phyloP scores from a whole-genome alignment of 2,888 invertebrate species.

The Parnassius mnemosyne region DNA sequence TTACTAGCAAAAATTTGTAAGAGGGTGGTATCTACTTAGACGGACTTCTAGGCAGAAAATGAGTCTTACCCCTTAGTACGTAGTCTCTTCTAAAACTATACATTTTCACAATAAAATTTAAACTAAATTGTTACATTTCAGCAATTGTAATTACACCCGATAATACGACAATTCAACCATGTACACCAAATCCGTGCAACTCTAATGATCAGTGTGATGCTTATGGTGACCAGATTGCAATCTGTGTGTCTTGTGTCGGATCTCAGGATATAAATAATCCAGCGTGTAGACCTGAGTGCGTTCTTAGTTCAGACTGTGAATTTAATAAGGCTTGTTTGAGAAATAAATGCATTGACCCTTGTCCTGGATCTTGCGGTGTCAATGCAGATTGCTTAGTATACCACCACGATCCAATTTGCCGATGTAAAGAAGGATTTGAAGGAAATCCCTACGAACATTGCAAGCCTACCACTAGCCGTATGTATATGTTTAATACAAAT shows the following conservation, averaged over 20 bases:
- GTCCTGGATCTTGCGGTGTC: constrained; percentile 88
- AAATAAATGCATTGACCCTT: constrained; percentile 88
- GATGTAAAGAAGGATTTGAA: constrained; percentile 83
- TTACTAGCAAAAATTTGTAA: too few relatives aligned
- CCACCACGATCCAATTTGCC: constrained; percentile 86
- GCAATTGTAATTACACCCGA: constrained; percentile 76
- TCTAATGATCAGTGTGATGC: constrained; percentile 84
- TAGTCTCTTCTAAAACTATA: too few relatives aligned
- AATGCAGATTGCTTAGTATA: constrained; percentile 86
- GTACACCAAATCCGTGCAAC: constrained; percentile 89
- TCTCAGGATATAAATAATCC: constrained; percentile 85
- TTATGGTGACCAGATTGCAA: constrained; percentile 87
- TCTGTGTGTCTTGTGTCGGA: constrained; percentile 88
- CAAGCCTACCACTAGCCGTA: constrained; percentile 77
- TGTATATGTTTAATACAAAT: constrained; percentile 41
- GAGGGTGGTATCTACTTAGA: too few relatives aligned
- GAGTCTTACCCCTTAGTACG: too few relatives aligned
- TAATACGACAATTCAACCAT: constrained; percentile 84
- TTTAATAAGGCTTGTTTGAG: constrained; percentile 88
- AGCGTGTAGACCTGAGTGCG: constrained; percentile 90
- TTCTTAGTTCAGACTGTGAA: constrained; percentile 89
- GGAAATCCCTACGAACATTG: constrained; percentile 91
- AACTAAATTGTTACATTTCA: constrained; percentile 44
- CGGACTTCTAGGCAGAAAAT: too few relatives aligned
- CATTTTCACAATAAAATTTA: constrained; percentile 2